Conservation (phyloP, 2,113 vertebrate species). For the Trematomus loennbergii region DNA sequence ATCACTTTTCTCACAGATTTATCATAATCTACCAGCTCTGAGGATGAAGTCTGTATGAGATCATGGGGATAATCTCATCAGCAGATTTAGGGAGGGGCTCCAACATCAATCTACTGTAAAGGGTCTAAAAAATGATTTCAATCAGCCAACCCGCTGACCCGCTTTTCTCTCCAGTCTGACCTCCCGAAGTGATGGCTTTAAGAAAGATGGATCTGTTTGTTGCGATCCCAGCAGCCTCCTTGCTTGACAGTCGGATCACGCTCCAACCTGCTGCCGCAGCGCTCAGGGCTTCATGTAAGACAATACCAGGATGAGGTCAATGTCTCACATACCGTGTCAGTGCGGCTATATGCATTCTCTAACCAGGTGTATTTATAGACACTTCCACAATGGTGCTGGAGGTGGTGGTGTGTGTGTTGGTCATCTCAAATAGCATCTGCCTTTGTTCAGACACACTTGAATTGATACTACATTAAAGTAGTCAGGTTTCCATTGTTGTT, state of each 20-base stretch:
- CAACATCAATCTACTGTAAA: constrained; percentile 16
- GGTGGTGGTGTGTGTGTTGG: constrained; percentile 5
- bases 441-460: constrained; percentile 40
- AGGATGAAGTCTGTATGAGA: constrained; percentile 24
- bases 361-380: constrained; percentile 74
- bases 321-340: constrained; percentile 40
- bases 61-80: constrained; percentile 47
- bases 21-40: constrained; percentile 20
- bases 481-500: constrained; percentile 49
- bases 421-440: constrained; percentile 43
- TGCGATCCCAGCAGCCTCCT: background rate
- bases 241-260: background rate
- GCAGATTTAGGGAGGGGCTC: constrained; percentile 2
- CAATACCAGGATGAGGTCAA: constrained; percentile 63
- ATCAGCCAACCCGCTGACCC: constrained; percentile 7
- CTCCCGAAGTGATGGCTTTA: background rate
- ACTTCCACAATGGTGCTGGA: constrained; percentile 20
- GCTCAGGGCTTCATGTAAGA: constrained; percentile 59
- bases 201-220: background rate
- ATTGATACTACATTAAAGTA: constrained; percentile 2
- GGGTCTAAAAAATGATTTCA: constrained; percentile 1
- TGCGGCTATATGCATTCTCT: constrained; percentile 46
- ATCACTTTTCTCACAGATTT: constrained; percentile 13
- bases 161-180: background rate
- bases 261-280: constrained; percentile 31